These are phyloP conservation scores for Chelon labrosus DNA, from an alignment of 2,797 vertebrate genomes.

Conservation along the genomic window DNA sequence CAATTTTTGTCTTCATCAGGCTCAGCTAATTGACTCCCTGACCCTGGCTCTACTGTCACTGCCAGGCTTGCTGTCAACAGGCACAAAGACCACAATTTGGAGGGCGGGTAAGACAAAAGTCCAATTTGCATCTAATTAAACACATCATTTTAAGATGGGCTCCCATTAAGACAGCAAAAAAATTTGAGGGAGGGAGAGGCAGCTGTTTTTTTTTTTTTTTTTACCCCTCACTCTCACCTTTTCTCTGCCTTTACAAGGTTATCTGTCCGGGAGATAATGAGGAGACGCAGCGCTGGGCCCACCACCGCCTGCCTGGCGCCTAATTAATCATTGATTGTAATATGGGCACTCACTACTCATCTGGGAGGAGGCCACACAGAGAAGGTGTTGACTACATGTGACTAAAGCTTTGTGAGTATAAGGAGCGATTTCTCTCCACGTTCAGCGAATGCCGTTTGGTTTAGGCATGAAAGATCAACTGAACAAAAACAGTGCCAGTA, in stretches of 20 bases:
- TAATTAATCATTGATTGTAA: conserved; percentile 91
- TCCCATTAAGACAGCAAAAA: conserved; percentile 39
- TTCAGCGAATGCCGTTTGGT: conserved; percentile 31
- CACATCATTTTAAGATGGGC: conserved; percentile 48
- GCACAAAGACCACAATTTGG: conserved; percentile 60
- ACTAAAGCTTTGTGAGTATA: conserved; percentile 55
- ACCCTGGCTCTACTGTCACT: conserved; percentile 61
- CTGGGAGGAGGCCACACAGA: conserved; percentile 79
- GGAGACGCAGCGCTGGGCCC: conserved; percentile 72
- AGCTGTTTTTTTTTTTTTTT: conserved; percentile 31
- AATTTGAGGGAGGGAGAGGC: conserved; percentile 49
- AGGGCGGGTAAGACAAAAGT: conserved; percentile 68
- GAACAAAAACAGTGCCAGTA: conserved; percentile 16
- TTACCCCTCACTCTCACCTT: conserved; percentile 58
- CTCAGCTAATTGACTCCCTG: conserved; percentile 61
- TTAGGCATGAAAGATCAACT: conserved; percentile 20
- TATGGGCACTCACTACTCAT: conserved; percentile 86
- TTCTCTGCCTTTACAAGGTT: conserved; percentile 85
- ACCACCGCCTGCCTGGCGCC: conserved; percentile 78
- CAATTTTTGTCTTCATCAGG: conserved; percentile 52
- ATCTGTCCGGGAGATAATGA: conserved; percentile 86
- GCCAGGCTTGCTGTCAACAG: conserved; percentile 67
- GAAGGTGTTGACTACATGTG: conserved; percentile 63
- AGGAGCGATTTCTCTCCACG: conserved; percentile 32
- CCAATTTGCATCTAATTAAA: conserved; percentile 84